Conservation (phyloP, 35 echinoderm and acorn worm genomes). For the Strongylocentrotus purpuratus region DNA sequence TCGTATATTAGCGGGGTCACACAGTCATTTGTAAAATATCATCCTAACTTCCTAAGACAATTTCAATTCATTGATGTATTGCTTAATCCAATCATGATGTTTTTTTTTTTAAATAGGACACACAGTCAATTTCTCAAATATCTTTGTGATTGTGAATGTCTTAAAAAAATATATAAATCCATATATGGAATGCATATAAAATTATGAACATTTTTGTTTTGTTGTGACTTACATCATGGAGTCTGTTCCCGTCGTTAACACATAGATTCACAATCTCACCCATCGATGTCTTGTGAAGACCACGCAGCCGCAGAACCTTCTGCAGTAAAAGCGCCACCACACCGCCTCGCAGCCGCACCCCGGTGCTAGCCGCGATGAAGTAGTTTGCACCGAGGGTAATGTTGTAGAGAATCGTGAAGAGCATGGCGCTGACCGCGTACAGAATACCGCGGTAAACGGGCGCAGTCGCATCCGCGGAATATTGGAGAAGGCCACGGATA, state of each 20-base stretch:
- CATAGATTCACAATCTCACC: slow-evolving; percentile 46
- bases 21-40: too few relatives aligned
- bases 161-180: too few relatives aligned
- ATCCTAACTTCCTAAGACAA: too few relatives aligned
- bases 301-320: slow-evolving; percentile 34
- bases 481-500: neutral
- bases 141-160: neutral
- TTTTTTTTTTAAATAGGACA: too few relatives aligned
- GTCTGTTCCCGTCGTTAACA: slow-evolving; percentile 36
- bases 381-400: neutral
- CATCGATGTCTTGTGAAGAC: slow-evolving; percentile 40
- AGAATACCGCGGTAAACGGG: slow-evolving; percentile 4
- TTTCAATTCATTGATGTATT: too few relatives aligned
- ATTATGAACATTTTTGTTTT: neutral
- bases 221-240: slow-evolving; percentile 32
- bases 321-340: neutral
- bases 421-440: neutral
- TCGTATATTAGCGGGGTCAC: too few relatives aligned
- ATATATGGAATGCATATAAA: neutral
- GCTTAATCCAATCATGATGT: too few relatives aligned
- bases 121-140: too few relatives aligned
- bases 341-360: slow-evolving; percentile 13
- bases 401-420: neutral
- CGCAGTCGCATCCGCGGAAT: neutral
- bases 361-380: neutral